Evolutionary conservation across 30 jellyfish, hydroid and myxozoan genomes (phyloP).

Genomic region (Morbakka virulenta): DNA sequence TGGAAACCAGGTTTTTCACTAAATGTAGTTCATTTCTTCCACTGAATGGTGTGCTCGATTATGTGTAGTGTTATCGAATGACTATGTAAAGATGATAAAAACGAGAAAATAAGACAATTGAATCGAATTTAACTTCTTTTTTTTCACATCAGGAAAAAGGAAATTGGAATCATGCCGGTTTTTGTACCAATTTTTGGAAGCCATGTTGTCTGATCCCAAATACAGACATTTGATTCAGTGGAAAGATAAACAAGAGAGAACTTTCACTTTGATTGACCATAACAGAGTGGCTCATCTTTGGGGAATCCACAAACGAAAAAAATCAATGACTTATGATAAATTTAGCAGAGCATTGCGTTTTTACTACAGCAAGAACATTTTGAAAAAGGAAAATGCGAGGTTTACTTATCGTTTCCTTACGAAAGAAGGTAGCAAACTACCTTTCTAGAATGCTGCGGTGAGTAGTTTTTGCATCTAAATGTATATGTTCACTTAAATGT

Average conservation of each 20-base stretch:
- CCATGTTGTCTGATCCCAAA: slow-evolving; percentile 36
- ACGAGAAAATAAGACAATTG: no score
- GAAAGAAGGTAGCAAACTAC: no score
- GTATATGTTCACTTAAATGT: no score
- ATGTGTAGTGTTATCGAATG: no score
- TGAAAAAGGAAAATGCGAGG: slow-evolving; percentile 69
- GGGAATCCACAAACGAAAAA: slow-evolving; percentile 80
- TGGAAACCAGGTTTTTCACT: no score
- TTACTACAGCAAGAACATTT: slow-evolving; percentile 64
- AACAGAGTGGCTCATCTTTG: slow-evolving; percentile 72
- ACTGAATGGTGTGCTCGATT: not conserved
- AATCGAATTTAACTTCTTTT: no score
- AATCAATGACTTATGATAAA: slow-evolving; percentile 68
- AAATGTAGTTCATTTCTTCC: no score
- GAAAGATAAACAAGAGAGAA: slow-evolving; percentile 64
- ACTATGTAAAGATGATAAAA: no score
- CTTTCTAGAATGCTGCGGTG: no score
- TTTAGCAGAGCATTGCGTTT: slow-evolving; percentile 74
- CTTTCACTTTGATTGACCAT: slow-evolving; percentile 59
- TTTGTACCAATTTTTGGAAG: slow-evolving; percentile 63
- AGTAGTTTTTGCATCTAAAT: no score
- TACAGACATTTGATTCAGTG: slow-evolving; percentile 47
- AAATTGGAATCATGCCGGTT: no score
- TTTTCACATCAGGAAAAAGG: no score
- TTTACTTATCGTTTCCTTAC: slow-evolving; percentile 56